A percentile compares a stretch with the other conserved stretches of the same genome.
These are phyloP conservation scores for Saguinus midas DNA, from an alignment of 2,113 vertebrate species.

Conservation along the genomic window DNA sequence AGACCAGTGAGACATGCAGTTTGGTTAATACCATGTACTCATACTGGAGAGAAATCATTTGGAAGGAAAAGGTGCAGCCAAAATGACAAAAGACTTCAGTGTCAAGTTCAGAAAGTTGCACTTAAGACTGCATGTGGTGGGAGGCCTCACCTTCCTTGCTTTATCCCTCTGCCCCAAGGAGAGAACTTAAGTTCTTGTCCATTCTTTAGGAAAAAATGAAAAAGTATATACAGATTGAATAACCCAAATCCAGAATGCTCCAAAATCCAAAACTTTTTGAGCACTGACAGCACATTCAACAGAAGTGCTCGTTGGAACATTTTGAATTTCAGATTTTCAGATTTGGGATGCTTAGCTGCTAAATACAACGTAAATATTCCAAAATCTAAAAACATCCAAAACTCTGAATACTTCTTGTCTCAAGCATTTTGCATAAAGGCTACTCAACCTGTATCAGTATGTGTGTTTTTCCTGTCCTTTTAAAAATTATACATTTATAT, in stretches of 20 bases:
- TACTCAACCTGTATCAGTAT: neutral
- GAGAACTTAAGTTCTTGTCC: neutral
- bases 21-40: neutral
- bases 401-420: neutral
- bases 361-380: neutral
- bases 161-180: neutral
- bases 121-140: no score
- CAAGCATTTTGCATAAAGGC: neutral
- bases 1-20: neutral
- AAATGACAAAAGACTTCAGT: neutral
- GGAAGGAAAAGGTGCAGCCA: neutral
- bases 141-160: neutral
- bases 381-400: neutral
- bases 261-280: neutral
- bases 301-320: neutral
- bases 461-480: neutral
- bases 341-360: neutral
- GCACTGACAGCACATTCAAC: neutral
- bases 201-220: neutral
- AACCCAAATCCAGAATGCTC: neutral
- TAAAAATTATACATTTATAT: neutral
- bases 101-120: neutral
- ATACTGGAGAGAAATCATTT: neutral
- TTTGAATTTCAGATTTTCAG: neutral
- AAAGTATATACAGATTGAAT: neutral